These are phyloP conservation scores for Anastatus disparis DNA, from an alignment of 1,140 invertebrate species.

Conservation along the genomic window DNA sequence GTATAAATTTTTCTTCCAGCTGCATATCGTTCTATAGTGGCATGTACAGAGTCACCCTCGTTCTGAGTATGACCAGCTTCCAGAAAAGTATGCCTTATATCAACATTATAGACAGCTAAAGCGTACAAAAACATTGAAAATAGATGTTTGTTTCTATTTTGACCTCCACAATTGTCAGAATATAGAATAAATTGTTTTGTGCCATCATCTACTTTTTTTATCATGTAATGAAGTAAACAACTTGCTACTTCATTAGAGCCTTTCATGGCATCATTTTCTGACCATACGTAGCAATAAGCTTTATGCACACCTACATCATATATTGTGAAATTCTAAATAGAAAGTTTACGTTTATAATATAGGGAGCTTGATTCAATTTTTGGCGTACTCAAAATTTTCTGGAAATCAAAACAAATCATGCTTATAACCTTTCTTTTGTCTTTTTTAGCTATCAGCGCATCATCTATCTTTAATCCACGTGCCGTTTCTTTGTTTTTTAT, in stretches of 20 bases:
- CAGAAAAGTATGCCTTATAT: slow-evolving; percentile 45
- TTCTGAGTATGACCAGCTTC: slow-evolving; percentile 50
- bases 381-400: slow-evolving; percentile 16
- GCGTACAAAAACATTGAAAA: not conserved
- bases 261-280: not conserved
- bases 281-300: not conserved
- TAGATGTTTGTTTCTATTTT: slow-evolving; percentile 1
- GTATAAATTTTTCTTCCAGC: slow-evolving; percentile 41
- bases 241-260: slow-evolving; percentile 1
- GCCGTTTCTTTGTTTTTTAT: not conserved
- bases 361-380: not conserved
- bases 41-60: no score
- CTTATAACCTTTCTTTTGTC: not conserved
- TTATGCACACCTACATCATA: slow-evolving; percentile 4
- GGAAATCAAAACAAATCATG: slow-evolving; percentile 8
- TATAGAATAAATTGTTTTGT: not conserved
- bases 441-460: not conserved
- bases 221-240: not conserved
- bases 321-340: no score
- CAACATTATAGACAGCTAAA: not conserved
- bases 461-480: not conserved
- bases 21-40: slow-evolving; percentile 50
- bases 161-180: not conserved
- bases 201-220: not conserved
- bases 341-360: slow-evolving; percentile 21